Evolutionary conservation across 2,113 vertebrate genomes (phyloP), one percentile per base, ranked within the genome.

Genomic region (Amphiprion percula): DNA sequence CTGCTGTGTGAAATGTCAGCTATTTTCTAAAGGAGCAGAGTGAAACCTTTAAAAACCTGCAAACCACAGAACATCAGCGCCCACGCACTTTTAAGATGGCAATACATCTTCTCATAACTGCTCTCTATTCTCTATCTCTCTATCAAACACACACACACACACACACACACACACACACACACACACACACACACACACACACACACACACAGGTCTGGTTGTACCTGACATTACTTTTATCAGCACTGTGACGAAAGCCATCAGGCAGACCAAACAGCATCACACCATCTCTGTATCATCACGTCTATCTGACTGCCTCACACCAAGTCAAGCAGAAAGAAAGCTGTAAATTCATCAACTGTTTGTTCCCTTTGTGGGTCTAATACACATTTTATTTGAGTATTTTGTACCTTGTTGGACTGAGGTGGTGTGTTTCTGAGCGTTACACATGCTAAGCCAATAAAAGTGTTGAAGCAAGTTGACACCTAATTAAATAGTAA

Each of bases 71-170:
- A 28, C 68, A 87, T 15, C 9, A 12, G 69, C 83, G 81, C 90
- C 88, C 88, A 90, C 87, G 65, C 83, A 85, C 9, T 64, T 68
- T 82, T 73, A 71, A 65, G 61, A 80, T 59, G 53, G 68, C 61
- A 86, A 67, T 69, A 79, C 76, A 64, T 81, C 73, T 91, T 91
- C 87, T 89, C 83, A 90, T 85, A 84, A 91, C 74, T 83, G 85
- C 74, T 65, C 4, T 24, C 24, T 75, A 21, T 49, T 23, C 30
- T 55, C 37, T 15, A 41, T 37, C 24, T 37, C 59, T 37, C 46
- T 46, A 33, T 41, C 71, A 54, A 10, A 28, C 33, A 26, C 63
- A 64, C 59, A 60, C 53, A 46, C 26, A 58, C 63, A 59, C 49
- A 16, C 65, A 50, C 74, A 76, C 62, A 72, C 46, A 50, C 59